A percentile compares a stretch with the other conserved stretches of the same genome.
phyloP scores from a whole-genome alignment of 2,113 vertebrate genomes.

The Marcusenius ussheri region DNA sequence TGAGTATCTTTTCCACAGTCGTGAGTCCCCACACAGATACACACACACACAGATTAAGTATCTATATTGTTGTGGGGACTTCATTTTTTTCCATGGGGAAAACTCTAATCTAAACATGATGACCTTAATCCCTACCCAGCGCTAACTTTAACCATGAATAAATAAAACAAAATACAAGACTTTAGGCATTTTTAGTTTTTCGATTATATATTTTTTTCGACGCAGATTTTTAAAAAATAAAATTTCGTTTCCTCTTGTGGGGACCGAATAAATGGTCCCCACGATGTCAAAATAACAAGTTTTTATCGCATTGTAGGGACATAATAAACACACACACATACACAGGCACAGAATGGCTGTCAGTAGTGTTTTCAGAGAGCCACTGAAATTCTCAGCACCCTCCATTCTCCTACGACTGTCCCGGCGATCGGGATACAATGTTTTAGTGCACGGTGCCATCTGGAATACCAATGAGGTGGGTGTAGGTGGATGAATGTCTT shows the following conservation, averaged over 20 bases:
- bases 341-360: not conserved
- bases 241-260: not conserved
- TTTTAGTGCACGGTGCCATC: not conserved
- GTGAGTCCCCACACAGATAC: not conserved
- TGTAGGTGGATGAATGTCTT: not conserved
- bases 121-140: not conserved
- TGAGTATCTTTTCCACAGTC: constrained; percentile 54
- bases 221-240: not conserved
- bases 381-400: not conserved
- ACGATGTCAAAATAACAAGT: not conserved
- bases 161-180: not conserved
- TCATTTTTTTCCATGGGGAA: not conserved
- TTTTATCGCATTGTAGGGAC: not conserved
- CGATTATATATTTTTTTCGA: no score
- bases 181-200: not conserved
- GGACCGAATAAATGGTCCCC: not conserved
- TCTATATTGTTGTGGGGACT: not conserved
- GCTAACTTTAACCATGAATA: not conserved
- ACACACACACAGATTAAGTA: not conserved
- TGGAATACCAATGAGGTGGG: not conserved
- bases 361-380: not conserved
- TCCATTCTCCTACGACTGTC: not conserved
- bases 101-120: not conserved
- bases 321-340: not conserved
- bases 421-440: not conserved